Percentiles rank a stretch among this genome's conserved stretches.
Conservation (phyloP, 2,797 vertebrate species). For the Syngnathus acus region DNA sequence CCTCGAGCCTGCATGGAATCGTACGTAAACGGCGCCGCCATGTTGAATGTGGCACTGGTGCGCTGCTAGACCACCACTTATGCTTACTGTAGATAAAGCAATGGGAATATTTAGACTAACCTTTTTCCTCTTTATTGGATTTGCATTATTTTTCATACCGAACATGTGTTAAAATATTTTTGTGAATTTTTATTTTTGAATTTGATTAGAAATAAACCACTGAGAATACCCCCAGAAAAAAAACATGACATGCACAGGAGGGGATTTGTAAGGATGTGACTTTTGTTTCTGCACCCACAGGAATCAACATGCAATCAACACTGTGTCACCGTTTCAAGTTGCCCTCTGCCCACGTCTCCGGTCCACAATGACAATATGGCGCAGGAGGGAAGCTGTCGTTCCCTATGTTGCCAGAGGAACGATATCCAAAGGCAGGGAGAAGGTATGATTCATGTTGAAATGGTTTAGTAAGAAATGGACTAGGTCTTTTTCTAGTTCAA, state of each 20-base stretch:
- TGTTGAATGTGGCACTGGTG: not conserved
- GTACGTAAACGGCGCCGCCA: not conserved
- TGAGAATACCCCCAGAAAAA: not conserved
- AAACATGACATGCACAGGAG: not conserved
- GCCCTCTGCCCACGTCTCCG: constrained; percentile 69
- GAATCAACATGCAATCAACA: constrained; percentile 77
- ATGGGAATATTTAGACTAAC: not conserved
- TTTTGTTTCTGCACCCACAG: constrained; percentile 50
- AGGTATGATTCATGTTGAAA: constrained; percentile 55
- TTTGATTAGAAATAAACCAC: not conserved
- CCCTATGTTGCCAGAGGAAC: constrained; percentile 59
- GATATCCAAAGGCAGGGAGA: constrained; percentile 72
- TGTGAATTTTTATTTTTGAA: too few species aligned
- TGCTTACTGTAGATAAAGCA: not conserved
- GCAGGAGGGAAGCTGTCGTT: constrained; percentile 73
- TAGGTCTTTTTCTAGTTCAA: not conserved
- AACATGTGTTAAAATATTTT: not conserved
- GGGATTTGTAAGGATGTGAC: not conserved
- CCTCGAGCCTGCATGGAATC: not conserved
- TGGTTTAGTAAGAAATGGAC: not conserved
- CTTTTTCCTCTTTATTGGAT: not conserved
- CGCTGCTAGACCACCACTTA: not conserved
- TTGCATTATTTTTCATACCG: not conserved
- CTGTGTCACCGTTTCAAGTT: constrained; percentile 73
- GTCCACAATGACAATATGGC: constrained; percentile 76